Percentiles rank a stretch among this genome's conserved stretches.
phyloP scores from a whole-genome alignment of 2,888 invertebrate genomes.

The Drosophila imparisetae region DNA sequence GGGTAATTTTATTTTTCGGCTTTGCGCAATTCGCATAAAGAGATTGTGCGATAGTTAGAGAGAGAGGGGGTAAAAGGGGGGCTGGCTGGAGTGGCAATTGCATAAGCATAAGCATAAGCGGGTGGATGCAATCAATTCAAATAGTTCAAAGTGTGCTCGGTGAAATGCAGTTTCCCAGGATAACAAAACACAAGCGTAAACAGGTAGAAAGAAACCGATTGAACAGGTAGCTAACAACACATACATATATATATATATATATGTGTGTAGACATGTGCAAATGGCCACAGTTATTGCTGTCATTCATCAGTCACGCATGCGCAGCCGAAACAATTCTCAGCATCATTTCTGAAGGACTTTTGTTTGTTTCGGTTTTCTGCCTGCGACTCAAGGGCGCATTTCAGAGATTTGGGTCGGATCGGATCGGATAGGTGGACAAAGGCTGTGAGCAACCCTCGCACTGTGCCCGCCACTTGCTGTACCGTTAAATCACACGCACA shows the following conservation, averaged over 20 bases:
- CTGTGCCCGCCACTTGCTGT: slow-evolving; percentile 28
- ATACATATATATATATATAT: not conserved
- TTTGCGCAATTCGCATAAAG: slow-evolving; percentile 20
- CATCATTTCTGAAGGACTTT: slow-evolving; percentile 7
- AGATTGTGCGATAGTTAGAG: slow-evolving; percentile 1
- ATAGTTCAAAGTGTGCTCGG: not conserved
- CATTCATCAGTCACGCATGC: slow-evolving; percentile 4
- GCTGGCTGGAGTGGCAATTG: slow-evolving; percentile 14
- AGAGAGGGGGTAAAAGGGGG: not conserved
- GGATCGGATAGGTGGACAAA: not conserved
- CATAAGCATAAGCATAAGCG: slow-evolving; percentile 29
- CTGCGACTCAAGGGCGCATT: slow-evolving; percentile 28
- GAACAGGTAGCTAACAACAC: not conserved
- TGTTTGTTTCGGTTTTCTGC: not conserved
- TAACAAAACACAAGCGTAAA: not conserved
- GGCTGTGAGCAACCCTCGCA: slow-evolving; percentile 9
- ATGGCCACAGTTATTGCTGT: not conserved
- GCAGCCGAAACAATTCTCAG: slow-evolving; percentile 14
- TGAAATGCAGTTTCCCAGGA: slow-evolving; percentile 4
- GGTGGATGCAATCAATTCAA: slow-evolving; percentile 3
- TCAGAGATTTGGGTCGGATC: slow-evolving; percentile 31
- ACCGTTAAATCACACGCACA: slow-evolving; percentile 15
- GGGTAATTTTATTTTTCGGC: not conserved
- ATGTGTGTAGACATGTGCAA: not conserved
- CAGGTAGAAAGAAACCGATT: not conserved